phyloP scores from a whole-genome alignment of 2,797 vertebrate genomes.

The Choloepus didactylus region DNA sequence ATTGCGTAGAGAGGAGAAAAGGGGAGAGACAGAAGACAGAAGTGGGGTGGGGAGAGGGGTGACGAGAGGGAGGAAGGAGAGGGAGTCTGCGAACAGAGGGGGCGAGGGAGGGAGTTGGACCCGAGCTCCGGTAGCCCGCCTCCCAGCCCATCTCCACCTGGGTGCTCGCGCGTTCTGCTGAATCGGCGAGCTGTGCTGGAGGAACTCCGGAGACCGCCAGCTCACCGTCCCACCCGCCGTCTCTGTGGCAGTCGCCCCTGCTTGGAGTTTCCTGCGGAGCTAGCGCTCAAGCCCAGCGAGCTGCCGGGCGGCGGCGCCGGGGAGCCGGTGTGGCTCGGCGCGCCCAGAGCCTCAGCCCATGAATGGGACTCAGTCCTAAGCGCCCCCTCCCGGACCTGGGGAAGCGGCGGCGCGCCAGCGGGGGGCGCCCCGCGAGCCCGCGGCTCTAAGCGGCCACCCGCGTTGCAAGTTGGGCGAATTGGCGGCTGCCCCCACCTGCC shows the following conservation, averaged over 20 bases:
- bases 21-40: conserved; percentile 86
- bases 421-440: background rate
- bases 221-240: conserved; percentile 25
- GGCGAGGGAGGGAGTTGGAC: conserved; percentile 28
- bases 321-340: background rate
- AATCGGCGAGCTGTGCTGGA: conserved; percentile 52
- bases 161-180: conserved; percentile 59
- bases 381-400: conserved; percentile 78
- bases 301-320: background rate
- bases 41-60: conserved; percentile 77
- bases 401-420: conserved; percentile 35
- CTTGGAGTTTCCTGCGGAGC: conserved; percentile 76
- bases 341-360: conserved; percentile 72
- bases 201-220: conserved; percentile 23
- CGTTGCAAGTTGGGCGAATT: conserved; percentile 82
- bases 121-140: conserved; percentile 54
- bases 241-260: background rate
- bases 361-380: conserved; percentile 85
- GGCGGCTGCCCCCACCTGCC: conserved; percentile 70
- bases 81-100: conserved; percentile 71
- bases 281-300: conserved; percentile 18
- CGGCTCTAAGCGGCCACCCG: conserved; percentile 22
- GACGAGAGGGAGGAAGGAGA: conserved; percentile 51
- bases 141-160: conserved; percentile 60
- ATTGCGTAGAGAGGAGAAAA: conserved; percentile 94